Percentiles rank a stretch among this genome's conserved stretches.
Conservation (phyloP, 1,140 invertebrate genomes). For the Drosophila arawakana region DNA sequence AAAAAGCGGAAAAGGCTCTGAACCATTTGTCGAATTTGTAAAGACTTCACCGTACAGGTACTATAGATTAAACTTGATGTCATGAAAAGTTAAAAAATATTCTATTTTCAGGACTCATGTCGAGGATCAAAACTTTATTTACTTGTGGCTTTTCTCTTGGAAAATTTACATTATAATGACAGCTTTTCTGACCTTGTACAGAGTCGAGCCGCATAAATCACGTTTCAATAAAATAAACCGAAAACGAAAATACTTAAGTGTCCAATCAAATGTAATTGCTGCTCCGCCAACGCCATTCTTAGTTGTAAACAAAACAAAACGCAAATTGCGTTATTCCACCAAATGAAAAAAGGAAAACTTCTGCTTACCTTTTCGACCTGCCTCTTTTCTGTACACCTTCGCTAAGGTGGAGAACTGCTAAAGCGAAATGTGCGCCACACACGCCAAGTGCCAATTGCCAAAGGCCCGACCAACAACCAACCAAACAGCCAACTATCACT, state of each 20-base stretch:
- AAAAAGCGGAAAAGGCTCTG: background rate
- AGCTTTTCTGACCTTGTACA: constrained; percentile 50
- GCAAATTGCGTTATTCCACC: constrained; percentile 23
- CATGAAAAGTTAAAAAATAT: too few relatives aligned
- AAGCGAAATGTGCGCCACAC: constrained; percentile 75
- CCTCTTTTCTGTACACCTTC: constrained; percentile 2
- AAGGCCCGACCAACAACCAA: constrained; percentile 3
- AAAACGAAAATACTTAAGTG: constrained; percentile 64
- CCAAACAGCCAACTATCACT: constrained; percentile 14
- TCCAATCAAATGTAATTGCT: constrained; percentile 80
- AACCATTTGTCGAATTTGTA: background rate
- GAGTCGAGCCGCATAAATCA: constrained; percentile 55
- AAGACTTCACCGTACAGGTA: background rate
- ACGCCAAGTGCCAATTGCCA: constrained; percentile 75
- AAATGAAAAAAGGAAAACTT: background rate
- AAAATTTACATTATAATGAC: constrained; percentile 17
- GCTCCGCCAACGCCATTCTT: constrained; percentile 29
- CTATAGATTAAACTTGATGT: too few relatives aligned
- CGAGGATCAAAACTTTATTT: background rate
- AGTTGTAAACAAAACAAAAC: constrained; percentile 37
- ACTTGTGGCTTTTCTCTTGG: background rate
- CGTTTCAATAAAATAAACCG: constrained; percentile 69
- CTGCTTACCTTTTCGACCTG: constrained; percentile 22
- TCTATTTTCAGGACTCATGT: background rate
- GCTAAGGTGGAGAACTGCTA: constrained; percentile 1